Evolutionary conservation across 2,888 invertebrate genomes (phyloP), one percentile per base, ranked within the genome.

Genomic region (Belgica antarctica): DNA sequence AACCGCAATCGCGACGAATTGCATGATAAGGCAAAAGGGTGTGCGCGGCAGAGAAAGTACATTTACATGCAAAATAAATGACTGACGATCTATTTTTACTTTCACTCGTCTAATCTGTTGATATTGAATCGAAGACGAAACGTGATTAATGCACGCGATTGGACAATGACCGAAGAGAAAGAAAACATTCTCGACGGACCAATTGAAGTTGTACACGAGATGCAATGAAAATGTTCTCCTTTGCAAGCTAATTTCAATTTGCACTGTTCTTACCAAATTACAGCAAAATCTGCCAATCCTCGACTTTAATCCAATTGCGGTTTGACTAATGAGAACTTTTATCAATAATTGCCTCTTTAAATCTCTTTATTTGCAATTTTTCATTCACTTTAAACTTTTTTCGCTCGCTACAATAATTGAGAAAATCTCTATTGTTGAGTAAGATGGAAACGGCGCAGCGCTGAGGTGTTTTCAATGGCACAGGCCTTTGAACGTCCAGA

Each of bases 11-110:
- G n/a, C 41, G 8, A 15, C 41, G 15, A 17, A 22, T 22, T 52
- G 52, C 52, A 52, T 22, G 52, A 52, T 52, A 52, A 52, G 52
- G 17, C 17, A 22, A 52, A 52, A 52, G 52, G 52, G 52, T 52
- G 52, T 52, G 52, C 17, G 52, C 52, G 17, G n/a, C 5, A 12
- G 5, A 31, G 5, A 31, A 31, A 41, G 3, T 41, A 4, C 41
- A n/a, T 22, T 52, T 52, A 22, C 52, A 52, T 52, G 22, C 22
- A 22, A 52, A 2, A 22, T 41, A 10, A 41, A 41, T 52, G 52
- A 52, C 22, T 7, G 52, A 17, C 22, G 52, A 52, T 17, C 17
- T 8, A 52, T 22, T 52, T 52, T 52, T 52, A 52, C 52, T 52
- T 52, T 52, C 52, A 22, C 15, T 52, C 17, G 12, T 15, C n/a